Evolutionary conservation across 2,797 vertebrate species (phyloP).

Genomic region (Orestias chungarensis): DNA sequence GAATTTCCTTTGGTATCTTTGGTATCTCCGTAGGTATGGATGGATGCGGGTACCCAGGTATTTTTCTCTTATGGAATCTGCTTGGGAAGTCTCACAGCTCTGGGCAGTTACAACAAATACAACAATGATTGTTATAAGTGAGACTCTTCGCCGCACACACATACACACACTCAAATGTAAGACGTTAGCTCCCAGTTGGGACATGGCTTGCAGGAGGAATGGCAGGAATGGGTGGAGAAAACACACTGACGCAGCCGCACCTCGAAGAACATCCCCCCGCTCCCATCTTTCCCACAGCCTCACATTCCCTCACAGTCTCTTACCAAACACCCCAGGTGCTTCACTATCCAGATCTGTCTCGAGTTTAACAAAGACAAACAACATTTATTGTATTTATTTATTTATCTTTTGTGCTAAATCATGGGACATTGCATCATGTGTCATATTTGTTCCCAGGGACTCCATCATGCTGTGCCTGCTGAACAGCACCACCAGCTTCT

Average conservation of each 20-base stretch:
- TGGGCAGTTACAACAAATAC: constrained; percentile 95
- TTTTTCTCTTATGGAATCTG: constrained; percentile 93
- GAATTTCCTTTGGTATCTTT: too few species aligned
- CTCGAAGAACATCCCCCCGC: constrained; percentile 65
- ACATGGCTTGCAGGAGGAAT: constrained; percentile 63
- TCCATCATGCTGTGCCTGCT: constrained; percentile 87
- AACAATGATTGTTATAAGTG: constrained; percentile 94
- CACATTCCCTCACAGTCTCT: constrained; percentile 16
- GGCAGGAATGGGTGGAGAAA: constrained; percentile 75
- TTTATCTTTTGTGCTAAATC: neutral
- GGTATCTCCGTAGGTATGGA: constrained; percentile 88
- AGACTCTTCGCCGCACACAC: constrained; percentile 41
- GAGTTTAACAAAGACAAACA: neutral
- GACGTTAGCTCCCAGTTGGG: constrained; percentile 38
- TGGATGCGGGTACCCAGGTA: constrained; percentile 94
- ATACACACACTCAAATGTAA: constrained; percentile 35
- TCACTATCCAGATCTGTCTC: constrained; percentile 7
- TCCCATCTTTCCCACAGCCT: constrained; percentile 69
- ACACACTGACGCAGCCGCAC: constrained; percentile 66
- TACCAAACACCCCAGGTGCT: constrained; percentile 8
- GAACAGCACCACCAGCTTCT: constrained; percentile 91
- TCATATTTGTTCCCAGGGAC: constrained; percentile 77
- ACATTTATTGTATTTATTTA: too few species aligned
- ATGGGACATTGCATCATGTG: neutral
- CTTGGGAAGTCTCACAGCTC: constrained; percentile 89